Conservation (phyloP, 2,113 vertebrate genomes). For the Serilophus lunatus region DNA sequence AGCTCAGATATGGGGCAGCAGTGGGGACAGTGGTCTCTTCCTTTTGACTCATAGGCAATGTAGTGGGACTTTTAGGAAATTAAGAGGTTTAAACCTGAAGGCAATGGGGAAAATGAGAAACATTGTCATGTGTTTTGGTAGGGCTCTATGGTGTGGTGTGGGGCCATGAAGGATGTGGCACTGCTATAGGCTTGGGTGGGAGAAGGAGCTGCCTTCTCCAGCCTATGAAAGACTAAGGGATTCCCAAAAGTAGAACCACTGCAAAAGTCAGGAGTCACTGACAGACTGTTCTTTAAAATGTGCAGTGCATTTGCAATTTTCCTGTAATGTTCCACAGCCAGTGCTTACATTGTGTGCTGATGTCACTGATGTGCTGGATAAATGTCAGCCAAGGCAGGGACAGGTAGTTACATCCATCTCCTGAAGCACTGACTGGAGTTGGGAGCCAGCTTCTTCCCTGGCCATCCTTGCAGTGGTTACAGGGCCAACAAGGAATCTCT, state of each 20-base stretch:
- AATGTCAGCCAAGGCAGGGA: neutral
- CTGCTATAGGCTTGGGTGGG: neutral
- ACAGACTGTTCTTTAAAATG: neutral
- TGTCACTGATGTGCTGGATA: neutral
- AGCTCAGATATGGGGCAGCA: neutral
- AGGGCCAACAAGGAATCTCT: neutral
- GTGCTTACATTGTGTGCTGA: neutral
- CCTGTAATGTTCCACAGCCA: neutral
- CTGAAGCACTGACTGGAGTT: neutral
- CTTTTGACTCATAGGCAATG: neutral
- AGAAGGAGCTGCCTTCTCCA: neutral
- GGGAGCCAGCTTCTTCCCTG: neutral
- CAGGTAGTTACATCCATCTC: accelerated
- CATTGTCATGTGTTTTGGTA: neutral
- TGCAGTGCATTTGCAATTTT: neutral
- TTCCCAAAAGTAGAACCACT: neutral
- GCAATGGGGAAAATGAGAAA: neutral
- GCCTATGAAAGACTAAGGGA: neutral
- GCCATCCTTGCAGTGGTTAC: accelerated
- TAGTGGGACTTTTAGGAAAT: neutral
- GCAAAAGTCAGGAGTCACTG: accelerated
- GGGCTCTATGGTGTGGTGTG: neutral
- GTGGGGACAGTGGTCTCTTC: neutral
- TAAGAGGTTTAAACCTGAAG: neutral
- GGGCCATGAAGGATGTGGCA: neutral